Evolutionary conservation across 2,113 vertebrate genomes (phyloP), one percentile per base, ranked within the genome.

Genomic region (Centrocercus urophasianus): DNA sequence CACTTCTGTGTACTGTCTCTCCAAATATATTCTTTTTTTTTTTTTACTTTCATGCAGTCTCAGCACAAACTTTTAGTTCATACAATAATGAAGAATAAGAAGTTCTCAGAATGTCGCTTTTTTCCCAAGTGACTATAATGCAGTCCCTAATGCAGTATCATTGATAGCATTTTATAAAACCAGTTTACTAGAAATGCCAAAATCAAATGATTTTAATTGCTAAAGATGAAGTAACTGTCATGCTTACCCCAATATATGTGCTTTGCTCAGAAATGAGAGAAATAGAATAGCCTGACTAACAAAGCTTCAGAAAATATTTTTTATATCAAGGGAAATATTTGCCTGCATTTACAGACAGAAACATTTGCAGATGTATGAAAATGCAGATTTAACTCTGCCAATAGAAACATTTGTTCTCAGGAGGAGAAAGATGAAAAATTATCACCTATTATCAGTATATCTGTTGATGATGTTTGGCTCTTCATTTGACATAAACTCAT

Each of bases 21-120:
- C 94, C 90, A 92, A 94, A 96, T 95, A 73, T 52, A 94, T 83
- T 89, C 81, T 96, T 86, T 84, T 93, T 94, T 61, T 71, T 89
- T 83, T 83, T 43, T 15, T 43, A 43, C 71, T 79, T 93, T 89
- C 65, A 38, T 65, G 52, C 60, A 86, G 65, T 54, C 57, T 93
- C 94, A 75, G 63, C 38, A 43, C 74, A 90, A 81, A 89, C 43
- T 72, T 92, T 94, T 54, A 89, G 36, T 34, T 74, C 30, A 45
- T 76, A 42, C 4, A 3, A 69, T 61, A 18, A 30, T 91, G 38
- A 38, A 38, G 38, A 38, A 36, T 36, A 81, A 71, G 59, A 93
- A 92, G 54, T 78, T 47, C 28, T 95, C 45, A n/a, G 80, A 81
- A 28, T 60, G 34, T 65, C 47, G 63, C 3, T 86, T 95, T 59